phyloP scores from a whole-genome alignment of 1,140 invertebrate species.

The Camponotus pennsylvanicus region DNA sequence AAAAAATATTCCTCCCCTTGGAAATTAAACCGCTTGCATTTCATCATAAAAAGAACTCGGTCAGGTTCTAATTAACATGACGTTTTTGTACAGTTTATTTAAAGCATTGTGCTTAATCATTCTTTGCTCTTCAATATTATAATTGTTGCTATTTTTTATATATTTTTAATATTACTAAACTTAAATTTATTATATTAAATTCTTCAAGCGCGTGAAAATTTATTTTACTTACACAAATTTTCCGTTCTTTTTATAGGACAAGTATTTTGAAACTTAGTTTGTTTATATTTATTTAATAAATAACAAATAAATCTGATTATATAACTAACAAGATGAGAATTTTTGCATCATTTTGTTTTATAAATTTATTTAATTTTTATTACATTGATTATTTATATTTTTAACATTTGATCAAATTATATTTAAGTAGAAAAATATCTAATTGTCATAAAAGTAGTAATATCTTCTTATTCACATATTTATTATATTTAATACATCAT shows the following conservation, averaged over 20 bases:
- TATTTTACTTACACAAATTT: conserved; percentile 1
- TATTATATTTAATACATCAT: no score
- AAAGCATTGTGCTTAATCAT: conserved; percentile 45
- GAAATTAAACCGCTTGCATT: conserved; percentile 60
- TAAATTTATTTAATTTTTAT: not conserved
- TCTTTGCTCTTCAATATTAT: conserved; percentile 5
- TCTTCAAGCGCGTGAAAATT: not conserved
- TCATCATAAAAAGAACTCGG: conserved; percentile 55
- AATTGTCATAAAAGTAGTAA: not conserved
- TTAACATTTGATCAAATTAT: not conserved
- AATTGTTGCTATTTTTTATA: not conserved
- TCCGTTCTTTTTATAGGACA: not conserved
- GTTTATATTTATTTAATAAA: not conserved
- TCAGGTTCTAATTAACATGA: conserved; percentile 60
- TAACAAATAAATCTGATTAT: not conserved
- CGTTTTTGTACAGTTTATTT: conserved; percentile 54
- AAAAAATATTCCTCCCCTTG: conserved; percentile 58
- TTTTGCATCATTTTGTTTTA: not conserved
- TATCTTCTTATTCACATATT: not conserved
- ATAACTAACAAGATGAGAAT: not conserved
- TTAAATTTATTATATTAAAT: not conserved
- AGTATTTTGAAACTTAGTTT: not conserved
- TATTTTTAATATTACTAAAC: conserved; percentile 6
- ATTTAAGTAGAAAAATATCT: not conserved
- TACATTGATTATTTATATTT: not conserved